Base-by-base conservation (phyloP, 2,113 vertebrate genomes). In the Haemorhous mexicanus region DNA sequence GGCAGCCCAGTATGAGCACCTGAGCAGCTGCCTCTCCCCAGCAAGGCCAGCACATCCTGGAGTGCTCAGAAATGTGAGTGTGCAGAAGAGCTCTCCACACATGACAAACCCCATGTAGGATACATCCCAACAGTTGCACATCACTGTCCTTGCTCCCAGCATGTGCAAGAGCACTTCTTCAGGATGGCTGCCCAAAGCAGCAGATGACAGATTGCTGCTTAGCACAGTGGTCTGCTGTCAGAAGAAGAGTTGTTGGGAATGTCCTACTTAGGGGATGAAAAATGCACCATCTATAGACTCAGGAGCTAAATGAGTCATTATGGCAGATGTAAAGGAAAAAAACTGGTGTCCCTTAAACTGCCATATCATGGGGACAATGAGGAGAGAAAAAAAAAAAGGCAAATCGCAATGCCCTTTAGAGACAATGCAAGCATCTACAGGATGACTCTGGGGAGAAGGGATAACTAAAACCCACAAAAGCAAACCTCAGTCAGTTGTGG, bases 21-120 rank as follows among this genome's bases (percentile, higher is more conserved):
- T 39, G 32, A 35, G 17, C 10, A 75, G 22, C 41, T 67, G 72
- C n/a, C 56, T 21, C 59, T 39, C 39, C 8, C 37, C 46, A 52
- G 53, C 49, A 61, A 72, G 28, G 41, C 35, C 58, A 64, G 58
- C 41, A 10, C 6, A 7, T 3, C 22, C 33, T 20, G 27, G 30
- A 27, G 18, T 32, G 62, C 35, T 46, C 52, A 87, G 35, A 50
- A 67, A 16, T 0, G 1, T 3, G 7, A 11, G 32, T 0, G 0
- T 0, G 0, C 21, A 6, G 22, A 55, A 44, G 33, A 24, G 41
- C 16, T 47, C 46, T 46, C 35, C 26, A 7, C 21, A 22, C 6
- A 1, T 2, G 5, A 19, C 46, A 61, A 49, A 68, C 3, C 18
- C 43, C 11, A 1, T 1, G 23, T 0, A 27, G 46, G 55, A 41